Percentiles rank a stretch among this genome's conserved stretches.
These are phyloP conservation scores for Ganaspis brasiliensis DNA, from an alignment of 2,888 invertebrate species.

Conservation along the genomic window DNA sequence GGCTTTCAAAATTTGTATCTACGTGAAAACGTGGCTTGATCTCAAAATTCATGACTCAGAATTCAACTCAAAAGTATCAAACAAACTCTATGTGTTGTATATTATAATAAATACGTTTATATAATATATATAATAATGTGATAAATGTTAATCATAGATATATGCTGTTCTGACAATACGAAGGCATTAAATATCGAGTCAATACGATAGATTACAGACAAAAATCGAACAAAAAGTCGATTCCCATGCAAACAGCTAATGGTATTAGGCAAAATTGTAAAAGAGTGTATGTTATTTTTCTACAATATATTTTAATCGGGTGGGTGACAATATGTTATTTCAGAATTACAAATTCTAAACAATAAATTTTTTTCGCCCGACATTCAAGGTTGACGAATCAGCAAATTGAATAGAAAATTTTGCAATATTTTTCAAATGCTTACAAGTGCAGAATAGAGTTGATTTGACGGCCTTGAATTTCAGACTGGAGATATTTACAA, in stretches of 20 bases:
- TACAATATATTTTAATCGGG: conserved; percentile 8
- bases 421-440: no score
- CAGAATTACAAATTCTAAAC: no score
- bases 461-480: no score
- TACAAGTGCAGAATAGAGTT: no score
- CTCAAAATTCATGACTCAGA: conserved; percentile 37
- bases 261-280: conserved; percentile 54
- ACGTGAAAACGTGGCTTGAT: conserved; percentile 33
- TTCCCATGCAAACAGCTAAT: conserved; percentile 68
- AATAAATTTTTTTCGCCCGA: no score
- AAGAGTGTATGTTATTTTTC: conserved; percentile 52
- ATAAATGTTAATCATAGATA: conserved; percentile 44
- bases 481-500: no score
- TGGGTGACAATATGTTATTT: not conserved
- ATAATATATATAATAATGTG: conserved; percentile 39
- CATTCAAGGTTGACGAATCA: no score
- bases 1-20: conserved; percentile 37
- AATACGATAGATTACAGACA: conserved; percentile 44
- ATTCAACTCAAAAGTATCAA: conserved; percentile 38
- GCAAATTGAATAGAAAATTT: no score
- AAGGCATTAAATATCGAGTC: conserved; percentile 47
- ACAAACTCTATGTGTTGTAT: conserved; percentile 35
- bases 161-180: conserved; percentile 51
- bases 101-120: conserved; percentile 25
- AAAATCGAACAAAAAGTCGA: conserved; percentile 61